These are phyloP conservation scores for Calliphora vomitoria DNA, from an alignment of 2,888 invertebrate genomes.

Conservation along the genomic window DNA sequence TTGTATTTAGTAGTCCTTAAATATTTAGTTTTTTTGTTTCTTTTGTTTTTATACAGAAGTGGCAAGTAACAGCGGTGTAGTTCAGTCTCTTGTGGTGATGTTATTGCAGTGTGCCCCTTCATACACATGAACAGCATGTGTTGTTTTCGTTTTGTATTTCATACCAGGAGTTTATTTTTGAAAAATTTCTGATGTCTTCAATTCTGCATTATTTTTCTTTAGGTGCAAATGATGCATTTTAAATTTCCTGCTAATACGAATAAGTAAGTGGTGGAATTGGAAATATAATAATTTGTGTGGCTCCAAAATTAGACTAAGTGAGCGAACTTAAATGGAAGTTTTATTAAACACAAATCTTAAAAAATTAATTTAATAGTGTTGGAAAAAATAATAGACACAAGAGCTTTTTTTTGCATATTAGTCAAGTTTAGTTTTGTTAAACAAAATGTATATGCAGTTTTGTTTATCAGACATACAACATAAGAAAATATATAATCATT, in stretches of 20 bases:
- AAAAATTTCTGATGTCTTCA: constrained; percentile 9
- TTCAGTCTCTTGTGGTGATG: not conserved
- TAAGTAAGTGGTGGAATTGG: not conserved
- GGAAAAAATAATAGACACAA: no score
- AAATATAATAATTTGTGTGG: no score
- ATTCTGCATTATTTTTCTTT: not conserved
- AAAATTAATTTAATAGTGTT: no score
- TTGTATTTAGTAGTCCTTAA: constrained; percentile 1
- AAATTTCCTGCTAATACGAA: not conserved
- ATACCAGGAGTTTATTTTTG: not conserved
- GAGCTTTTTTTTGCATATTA: no score
- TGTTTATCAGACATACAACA: no score
- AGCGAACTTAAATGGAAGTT: no score
- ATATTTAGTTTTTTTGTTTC: not conserved
- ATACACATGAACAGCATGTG: constrained; percentile 28
- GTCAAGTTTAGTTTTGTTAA: no score
- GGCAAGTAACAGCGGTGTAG: not conserved
- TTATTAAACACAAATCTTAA: no score
- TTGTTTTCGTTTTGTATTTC: not conserved
- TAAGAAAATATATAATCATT: no score
- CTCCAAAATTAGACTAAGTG: no score
- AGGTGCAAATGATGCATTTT: not conserved
- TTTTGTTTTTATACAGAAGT: not conserved
- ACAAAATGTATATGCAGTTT: no score
- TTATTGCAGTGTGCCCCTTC: not conserved